Base-by-base conservation (phyloP, 2,113 vertebrate species). In the Azemiops feae region DNA sequence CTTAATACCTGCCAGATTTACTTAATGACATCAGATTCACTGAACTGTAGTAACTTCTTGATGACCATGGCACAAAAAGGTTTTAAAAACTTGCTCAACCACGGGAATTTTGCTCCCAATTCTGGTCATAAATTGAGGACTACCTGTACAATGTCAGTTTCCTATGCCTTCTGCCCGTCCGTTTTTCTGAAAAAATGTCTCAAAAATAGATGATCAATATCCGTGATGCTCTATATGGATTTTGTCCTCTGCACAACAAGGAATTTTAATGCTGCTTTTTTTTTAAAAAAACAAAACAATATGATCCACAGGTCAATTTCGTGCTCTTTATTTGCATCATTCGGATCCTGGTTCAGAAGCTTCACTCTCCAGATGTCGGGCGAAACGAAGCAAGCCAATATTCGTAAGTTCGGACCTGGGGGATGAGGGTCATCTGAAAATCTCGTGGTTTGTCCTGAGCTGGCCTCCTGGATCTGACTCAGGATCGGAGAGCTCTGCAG, bases 241-340 rank as follows among this genome's bases (percentile, higher is more conserved):
- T 50, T 20, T 2, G 22, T 53, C 14, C 3, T 52, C 8, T 69
- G 34, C 52, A 39, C 34, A 9, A 25, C 5, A 54, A 54, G 54
- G 53, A 45, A n/a, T 30, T 25, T 57, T 53, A 39, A 16, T 53
- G 22, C 23, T 53, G 22, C 23, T 20, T 20, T 5, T 5, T 6
- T 57, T 88, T 91, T 22, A 18, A 74, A 45, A 45, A 6, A 45
- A 45, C 0, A 45, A 45, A 45, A 45, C 4, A 55, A 55, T 20
- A 39, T 85, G 27, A 50, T 22, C 88, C 4, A 91, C 43, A 99
- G 99, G 98, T 99, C 86, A 99, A 99, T 95, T 99, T 99, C 94
- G 96, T 98, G 94, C 98, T 99, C 91, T 99, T 99, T 94, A 98
- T 99, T 88, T 98, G 98, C 95, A 99, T 99, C 93, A 99, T 99